These are phyloP conservation scores for Conistra vaccinii DNA, from an alignment of 2,888 invertebrate species.

Conservation along the genomic window DNA sequence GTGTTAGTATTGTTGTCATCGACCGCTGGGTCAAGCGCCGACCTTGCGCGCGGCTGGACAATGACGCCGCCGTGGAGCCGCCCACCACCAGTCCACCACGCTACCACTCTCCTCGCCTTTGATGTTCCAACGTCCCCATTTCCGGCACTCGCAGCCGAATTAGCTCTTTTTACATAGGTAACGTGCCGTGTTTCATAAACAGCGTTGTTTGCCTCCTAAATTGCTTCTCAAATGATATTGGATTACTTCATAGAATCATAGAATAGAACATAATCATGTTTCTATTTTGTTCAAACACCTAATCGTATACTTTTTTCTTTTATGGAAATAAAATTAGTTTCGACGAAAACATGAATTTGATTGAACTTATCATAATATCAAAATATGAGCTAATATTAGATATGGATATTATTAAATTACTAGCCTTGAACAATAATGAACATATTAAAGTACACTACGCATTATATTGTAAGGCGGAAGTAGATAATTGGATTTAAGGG, in stretches of 20 bases:
- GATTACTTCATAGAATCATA: constrained; percentile 1
- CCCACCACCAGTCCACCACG: constrained; percentile 43
- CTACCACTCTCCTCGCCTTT: constrained; percentile 35
- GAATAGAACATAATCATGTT: constrained; percentile 15
- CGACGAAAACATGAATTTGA: constrained; percentile 23
- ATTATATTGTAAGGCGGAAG: constrained; percentile 55
- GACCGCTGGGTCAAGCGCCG: constrained; percentile 58
- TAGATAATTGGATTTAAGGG: constrained; percentile 65
- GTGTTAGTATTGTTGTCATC: constrained; percentile 50
- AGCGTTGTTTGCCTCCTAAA: constrained; percentile 6
- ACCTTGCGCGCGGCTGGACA: constrained; percentile 58
- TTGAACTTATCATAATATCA: constrained; percentile 15
- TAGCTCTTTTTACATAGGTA: constrained; percentile 33
- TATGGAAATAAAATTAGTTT: constrained; percentile 4
- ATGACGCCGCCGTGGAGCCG: constrained; percentile 43
- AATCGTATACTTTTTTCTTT: neutral
- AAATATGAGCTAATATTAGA: neutral
- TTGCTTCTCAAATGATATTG: constrained; percentile 10
- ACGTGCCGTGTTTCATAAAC: constrained; percentile 20
- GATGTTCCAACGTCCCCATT: constrained; percentile 54
- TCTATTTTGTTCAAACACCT: constrained; percentile 10
- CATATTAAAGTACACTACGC: constrained; percentile 25
- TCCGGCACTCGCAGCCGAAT: constrained; percentile 39
- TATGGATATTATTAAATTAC: constrained; percentile 9
- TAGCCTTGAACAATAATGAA: constrained; percentile 48